Percentiles rank a stretch among this genome's conserved stretches.
Evolutionary conservation across 2,888 invertebrate species (phyloP).

Genomic region (Phaedon cochleariae): DNA sequence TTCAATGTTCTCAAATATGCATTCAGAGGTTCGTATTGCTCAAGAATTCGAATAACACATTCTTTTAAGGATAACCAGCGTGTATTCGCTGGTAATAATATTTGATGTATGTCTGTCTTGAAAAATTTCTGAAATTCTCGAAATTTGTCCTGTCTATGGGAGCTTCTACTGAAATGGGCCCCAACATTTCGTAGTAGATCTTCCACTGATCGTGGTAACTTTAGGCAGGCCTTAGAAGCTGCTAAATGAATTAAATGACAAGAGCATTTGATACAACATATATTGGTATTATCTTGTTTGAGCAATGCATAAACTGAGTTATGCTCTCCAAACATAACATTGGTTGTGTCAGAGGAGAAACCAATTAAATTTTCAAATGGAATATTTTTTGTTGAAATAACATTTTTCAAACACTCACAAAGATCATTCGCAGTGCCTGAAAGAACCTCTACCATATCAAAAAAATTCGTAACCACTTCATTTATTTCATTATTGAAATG

Average conservation of each 20-base stretch:
- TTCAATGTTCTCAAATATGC: background rate
- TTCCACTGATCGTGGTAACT: conserved; percentile 45
- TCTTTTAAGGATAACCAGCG: conserved; percentile 44
- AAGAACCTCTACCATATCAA: background rate
- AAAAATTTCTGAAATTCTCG: conserved; percentile 49
- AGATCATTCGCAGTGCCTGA: background rate
- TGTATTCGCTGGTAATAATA: conserved; percentile 32
- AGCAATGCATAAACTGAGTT: conserved; percentile 34
- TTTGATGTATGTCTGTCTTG: conserved; percentile 47
- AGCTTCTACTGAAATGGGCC: conserved; percentile 40
- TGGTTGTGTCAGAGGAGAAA: conserved; percentile 23
- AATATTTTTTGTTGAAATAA: conserved; percentile 23
- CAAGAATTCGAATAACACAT: background rate
- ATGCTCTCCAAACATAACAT: conserved; percentile 10
- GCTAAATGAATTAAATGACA: conserved; percentile 52
- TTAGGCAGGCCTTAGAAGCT: conserved; percentile 51
- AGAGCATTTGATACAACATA: conserved; percentile 50
- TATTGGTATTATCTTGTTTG: conserved; percentile 41
- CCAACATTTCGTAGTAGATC: conserved; percentile 43
- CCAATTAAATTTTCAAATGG: conserved; percentile 45
- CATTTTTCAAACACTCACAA: background rate
- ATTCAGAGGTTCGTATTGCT: background rate
- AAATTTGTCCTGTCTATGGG: conserved; percentile 38
- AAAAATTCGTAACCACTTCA: background rate
- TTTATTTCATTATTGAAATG: background rate